A percentile compares a stretch with the other conserved stretches of the same genome.
Conservation (phyloP, 2,797 vertebrate species). For the Coregonus suidteri region DNA sequence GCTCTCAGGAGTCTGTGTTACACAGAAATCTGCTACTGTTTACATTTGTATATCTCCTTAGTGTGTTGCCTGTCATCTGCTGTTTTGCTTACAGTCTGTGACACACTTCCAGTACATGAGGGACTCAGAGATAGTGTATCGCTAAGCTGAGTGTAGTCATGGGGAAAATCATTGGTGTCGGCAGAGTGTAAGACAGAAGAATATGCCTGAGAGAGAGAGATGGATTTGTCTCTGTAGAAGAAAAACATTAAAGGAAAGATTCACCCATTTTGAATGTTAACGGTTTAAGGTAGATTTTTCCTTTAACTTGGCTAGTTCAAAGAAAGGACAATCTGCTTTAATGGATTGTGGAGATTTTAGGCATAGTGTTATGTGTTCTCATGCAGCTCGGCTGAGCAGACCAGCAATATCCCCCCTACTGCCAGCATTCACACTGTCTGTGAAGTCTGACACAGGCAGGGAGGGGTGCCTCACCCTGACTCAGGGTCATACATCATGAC, state of each 20-base stretch:
- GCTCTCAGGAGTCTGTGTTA: neutral
- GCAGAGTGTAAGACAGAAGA: neutral
- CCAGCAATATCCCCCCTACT: no score
- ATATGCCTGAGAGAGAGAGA: neutral
- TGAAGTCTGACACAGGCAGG: no score
- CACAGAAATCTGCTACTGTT: constrained; percentile 8
- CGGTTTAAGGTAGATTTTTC: no score
- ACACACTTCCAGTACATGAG: neutral
- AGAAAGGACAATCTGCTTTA: no score
- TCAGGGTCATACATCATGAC: no score
- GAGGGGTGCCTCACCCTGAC: no score
- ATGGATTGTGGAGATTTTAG: no score
- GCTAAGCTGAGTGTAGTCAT: neutral
- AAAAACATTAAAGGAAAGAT: neutral
- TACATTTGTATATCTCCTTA: neutral
- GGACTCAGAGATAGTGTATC: neutral
- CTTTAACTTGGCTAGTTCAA: no score
- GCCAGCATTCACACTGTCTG: no score
- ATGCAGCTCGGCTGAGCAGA: no score
- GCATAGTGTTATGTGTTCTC: no score
- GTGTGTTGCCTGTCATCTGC: constrained; percentile 10
- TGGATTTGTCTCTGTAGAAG: neutral
- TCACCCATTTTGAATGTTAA: no score
- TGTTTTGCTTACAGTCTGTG: neutral
- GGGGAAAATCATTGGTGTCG: neutral